These are phyloP conservation scores for Equus quagga DNA, from an alignment of 2,113 vertebrate genomes.

Conservation along the genomic window DNA sequence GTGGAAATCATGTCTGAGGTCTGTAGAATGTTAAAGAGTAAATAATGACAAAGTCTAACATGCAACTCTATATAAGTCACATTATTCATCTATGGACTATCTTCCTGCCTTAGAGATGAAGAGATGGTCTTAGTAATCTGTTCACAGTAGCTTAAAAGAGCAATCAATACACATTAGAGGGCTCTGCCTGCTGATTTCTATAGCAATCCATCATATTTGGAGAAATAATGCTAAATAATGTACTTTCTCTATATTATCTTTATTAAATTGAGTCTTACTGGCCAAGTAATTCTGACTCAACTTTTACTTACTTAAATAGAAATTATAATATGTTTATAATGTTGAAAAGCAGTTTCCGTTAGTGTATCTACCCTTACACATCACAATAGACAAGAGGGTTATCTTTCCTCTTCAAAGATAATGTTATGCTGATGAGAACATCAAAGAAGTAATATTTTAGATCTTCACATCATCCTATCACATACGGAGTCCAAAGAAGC, in stretches of 20 bases:
- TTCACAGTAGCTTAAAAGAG: conserved; percentile 82
- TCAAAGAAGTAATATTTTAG: conserved; percentile 19
- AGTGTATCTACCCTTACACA: conserved; percentile 49
- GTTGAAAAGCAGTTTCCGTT: conserved; percentile 38
- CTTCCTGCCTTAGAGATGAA: conserved; percentile 75
- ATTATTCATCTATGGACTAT: conserved; percentile 80
- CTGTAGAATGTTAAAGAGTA: conserved; percentile 80
- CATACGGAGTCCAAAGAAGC: not conserved
- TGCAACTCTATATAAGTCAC: conserved; percentile 84
- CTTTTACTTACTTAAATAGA: conserved; percentile 55
- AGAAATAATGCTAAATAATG: conserved; percentile 75
- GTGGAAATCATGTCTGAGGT: conserved; percentile 80
- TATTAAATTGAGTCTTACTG: conserved; percentile 56
- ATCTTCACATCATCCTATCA: not conserved
- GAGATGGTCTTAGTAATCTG: conserved; percentile 73
- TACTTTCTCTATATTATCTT: conserved; percentile 60
- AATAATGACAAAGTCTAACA: conserved; percentile 82
- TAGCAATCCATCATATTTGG: conserved; percentile 69
- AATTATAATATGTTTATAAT: conserved; percentile 65
- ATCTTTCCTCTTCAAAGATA: conserved; percentile 24
- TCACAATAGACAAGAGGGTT: conserved; percentile 66
- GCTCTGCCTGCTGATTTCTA: conserved; percentile 76
- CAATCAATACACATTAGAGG: conserved; percentile 64
- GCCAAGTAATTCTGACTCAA: conserved; percentile 61
- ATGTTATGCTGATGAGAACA: not conserved